Evolutionary conservation across 2,888 invertebrate species (phyloP).

Genomic region (Lamellibrachia satsuma): DNA sequence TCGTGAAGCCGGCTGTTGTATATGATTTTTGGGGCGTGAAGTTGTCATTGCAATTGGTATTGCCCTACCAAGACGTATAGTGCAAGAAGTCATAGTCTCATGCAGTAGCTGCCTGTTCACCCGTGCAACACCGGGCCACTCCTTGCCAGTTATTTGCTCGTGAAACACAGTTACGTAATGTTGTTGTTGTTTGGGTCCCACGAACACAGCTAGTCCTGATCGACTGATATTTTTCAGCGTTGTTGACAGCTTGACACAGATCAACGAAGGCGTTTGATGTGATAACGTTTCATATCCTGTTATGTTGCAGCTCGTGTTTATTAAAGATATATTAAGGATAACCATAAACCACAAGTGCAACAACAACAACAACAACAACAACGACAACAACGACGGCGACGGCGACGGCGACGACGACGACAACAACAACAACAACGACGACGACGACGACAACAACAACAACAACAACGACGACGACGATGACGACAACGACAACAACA

Average conservation of each 20-base stretch:
- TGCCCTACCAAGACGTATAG: too few relatives aligned
- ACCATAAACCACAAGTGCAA: background rate
- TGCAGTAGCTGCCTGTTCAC: background rate
- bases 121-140: background rate
- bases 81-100: too few relatives aligned
- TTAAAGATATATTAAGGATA: background rate
- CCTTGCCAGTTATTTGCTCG: background rate
- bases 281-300: background rate
- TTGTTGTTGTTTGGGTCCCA: background rate
- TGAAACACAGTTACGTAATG: background rate
- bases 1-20: too few relatives aligned
- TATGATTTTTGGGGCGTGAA: too few relatives aligned
- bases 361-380: background rate
- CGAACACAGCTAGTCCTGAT: background rate
- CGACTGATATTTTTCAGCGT: background rate
- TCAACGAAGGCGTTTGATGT: background rate
- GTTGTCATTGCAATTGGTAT: too few relatives aligned
- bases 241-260: background rate
- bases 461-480: background rate
- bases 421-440: too few relatives aligned
- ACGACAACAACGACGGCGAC: background rate
- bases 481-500: background rate
- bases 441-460: too few relatives aligned
- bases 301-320: background rate
- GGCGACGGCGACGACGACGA: background rate